Base-by-base conservation (phyloP, 2,113 vertebrate genomes). In the Australoheros scitulus region DNA sequence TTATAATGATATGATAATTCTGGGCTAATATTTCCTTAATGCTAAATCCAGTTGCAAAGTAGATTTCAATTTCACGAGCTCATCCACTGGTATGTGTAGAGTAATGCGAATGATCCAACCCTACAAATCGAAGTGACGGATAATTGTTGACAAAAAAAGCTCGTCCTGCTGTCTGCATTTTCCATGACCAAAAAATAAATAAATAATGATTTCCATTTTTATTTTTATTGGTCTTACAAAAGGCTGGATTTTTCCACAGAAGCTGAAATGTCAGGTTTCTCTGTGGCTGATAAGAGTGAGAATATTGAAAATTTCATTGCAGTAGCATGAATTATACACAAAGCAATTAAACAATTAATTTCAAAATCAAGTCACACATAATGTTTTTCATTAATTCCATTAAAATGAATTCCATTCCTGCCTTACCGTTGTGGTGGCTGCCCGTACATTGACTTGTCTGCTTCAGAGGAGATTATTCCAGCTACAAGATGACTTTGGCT, bases 401-500 rank as follows among this genome's bases (percentile, higher is more conserved):
- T 24, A 32, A 72, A 72, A 32, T 5, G 18, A 72, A 55, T 72
- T 32, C 11, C 20, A 29, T 52, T 70, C 65, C 24, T 29, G 38
- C 38, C 32, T 60, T 20, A 11, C 56, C 43, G 38, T 77, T 43
- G 22, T 47, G 58, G 18, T 8, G 32, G 68, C 68, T 72, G 17
- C 26, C 68, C 43, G 52, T 0, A n/a, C 11, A 52, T 52, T 72
- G 52, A 17, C 43, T 32, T 14, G 26, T 32, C 47, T 55, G 68
- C 68, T 32, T 72, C 47, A 72, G 1, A 2, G 26, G 68, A 61
- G 55, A 24, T 80, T 50, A 61, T 75, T 80, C 59, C 79, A 77
- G 84, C 64, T 52, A 80, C 83, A 38, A 64, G 79, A 61, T 82
- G 52, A 87, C 83, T 88, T 80, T 74, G 76, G 68, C 58, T 78